Percentiles rank a stretch among this genome's conserved stretches.
These are phyloP conservation scores for Coptotermes formosanus DNA, from an alignment of 1,140 invertebrate species.

Conservation along the genomic window DNA sequence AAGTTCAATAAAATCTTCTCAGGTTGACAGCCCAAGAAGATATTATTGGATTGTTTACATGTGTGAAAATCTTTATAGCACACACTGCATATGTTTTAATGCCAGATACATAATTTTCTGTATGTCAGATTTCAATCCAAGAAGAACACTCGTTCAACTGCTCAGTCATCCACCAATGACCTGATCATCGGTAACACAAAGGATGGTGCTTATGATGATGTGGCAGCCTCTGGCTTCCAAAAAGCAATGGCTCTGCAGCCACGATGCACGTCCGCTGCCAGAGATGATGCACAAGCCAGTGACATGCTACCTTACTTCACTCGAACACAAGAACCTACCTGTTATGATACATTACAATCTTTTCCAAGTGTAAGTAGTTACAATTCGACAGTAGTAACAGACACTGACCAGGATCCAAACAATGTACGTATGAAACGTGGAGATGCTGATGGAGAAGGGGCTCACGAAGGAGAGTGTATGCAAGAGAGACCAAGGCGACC, in stretches of 20 bases:
- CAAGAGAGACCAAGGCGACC: constrained; percentile 11
- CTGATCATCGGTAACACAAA: constrained; percentile 30
- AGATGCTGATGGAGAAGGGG: background rate
- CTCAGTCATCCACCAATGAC: constrained; percentile 31
- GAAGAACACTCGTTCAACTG: constrained; percentile 20
- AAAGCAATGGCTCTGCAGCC: constrained; percentile 16
- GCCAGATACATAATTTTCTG: background rate
- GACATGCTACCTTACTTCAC: constrained; percentile 19
- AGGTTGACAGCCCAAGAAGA: too few species aligned
- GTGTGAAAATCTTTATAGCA: too few species aligned
- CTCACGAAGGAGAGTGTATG: background rate
- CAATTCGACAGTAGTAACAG: constrained; percentile 27
- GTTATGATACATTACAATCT: constrained; percentile 29
- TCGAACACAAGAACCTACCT: background rate
- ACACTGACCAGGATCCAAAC: constrained; percentile 15
- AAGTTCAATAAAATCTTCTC: too few species aligned
- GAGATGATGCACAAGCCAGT: background rate
- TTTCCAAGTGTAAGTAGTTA: constrained; percentile 33
- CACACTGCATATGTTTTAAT: too few species aligned
- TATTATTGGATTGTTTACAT: too few species aligned
- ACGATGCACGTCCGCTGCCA: background rate
- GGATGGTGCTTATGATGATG: constrained; percentile 24
- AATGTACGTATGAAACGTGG: background rate
- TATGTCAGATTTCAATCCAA: constrained; percentile 29
- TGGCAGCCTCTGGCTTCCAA: background rate